Percentiles rank a stretch among this genome's conserved stretches.
Evolutionary conservation across 2,797 vertebrate genomes (phyloP).

Genomic region (Heteromormyrus szaboi): DNA sequence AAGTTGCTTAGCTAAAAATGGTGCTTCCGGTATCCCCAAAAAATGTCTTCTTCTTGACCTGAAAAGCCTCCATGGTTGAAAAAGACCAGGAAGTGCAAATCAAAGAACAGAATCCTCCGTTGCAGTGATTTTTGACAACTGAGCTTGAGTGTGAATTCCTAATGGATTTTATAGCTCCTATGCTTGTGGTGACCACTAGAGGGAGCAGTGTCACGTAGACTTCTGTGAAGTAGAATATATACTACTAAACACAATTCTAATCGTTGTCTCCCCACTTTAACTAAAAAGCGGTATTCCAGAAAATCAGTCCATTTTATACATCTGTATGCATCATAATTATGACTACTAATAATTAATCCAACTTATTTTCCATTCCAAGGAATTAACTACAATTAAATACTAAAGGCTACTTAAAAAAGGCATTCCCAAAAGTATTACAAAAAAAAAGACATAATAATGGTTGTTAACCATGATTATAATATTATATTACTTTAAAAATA

Average conservation of each 20-base stretch:
- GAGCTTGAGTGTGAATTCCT: neutral
- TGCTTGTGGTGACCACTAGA: neutral
- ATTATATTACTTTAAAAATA: neutral
- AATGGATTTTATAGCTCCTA: neutral
- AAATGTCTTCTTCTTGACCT: neutral
- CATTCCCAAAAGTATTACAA: neutral
- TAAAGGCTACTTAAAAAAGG: neutral
- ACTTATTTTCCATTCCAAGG: neutral
- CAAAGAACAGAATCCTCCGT: neutral
- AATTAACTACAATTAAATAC: neutral
- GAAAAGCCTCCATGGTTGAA: neutral
- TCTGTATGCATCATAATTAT: neutral
- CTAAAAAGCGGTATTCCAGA: neutral
- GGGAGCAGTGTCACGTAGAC: neutral
- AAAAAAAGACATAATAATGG: neutral
- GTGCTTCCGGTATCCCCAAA: neutral
- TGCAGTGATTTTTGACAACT: neutral
- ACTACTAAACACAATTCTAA: neutral
- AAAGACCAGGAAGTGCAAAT: neutral
- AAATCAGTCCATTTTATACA: neutral
- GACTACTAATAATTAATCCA: neutral
- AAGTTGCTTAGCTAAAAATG: conserved; percentile 6
- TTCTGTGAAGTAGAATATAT: neutral
- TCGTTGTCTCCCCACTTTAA: neutral
- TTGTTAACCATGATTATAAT: neutral